Evolutionary conservation across 2,888 invertebrate genomes (phyloP).

Genomic region (Clitarchus hookeri): DNA sequence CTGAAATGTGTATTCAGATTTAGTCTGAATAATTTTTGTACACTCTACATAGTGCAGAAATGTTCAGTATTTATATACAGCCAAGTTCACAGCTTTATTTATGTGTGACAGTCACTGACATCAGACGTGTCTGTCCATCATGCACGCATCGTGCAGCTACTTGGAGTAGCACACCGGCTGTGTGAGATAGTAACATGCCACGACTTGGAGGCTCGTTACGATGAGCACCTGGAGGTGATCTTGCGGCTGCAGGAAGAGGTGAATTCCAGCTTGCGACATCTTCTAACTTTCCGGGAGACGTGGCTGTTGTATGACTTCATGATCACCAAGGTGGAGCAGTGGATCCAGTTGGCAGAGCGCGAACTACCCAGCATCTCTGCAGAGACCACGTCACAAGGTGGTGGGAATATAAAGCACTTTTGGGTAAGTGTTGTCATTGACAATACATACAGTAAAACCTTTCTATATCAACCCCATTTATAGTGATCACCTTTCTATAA

Average conservation of each 20-base stretch:
- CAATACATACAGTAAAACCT: slow-evolving; percentile 11
- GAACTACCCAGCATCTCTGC: slow-evolving; percentile 68
- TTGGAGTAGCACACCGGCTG: slow-evolving; percentile 72
- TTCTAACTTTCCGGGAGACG: slow-evolving; percentile 76
- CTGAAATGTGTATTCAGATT: too few species aligned
- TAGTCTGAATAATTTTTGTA: too few species aligned
- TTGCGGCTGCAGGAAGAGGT: slow-evolving; percentile 76
- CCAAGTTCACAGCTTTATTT: not conserved
- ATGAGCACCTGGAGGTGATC: slow-evolving; percentile 72
- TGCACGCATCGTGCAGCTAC: slow-evolving; percentile 73
- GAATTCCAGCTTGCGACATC: slow-evolving; percentile 69
- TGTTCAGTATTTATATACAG: too few species aligned
- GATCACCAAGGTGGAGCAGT: slow-evolving; percentile 73
- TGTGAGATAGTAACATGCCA: slow-evolving; percentile 76
- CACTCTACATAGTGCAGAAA: too few species aligned
- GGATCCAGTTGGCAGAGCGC: slow-evolving; percentile 75
- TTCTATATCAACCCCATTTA: too few species aligned
- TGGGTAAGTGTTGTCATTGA: slow-evolving; percentile 61
- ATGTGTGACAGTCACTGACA: slow-evolving; percentile 65
- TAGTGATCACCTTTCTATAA: too few species aligned
- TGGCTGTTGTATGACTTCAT: slow-evolving; percentile 77
- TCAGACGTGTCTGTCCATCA: slow-evolving; percentile 81
- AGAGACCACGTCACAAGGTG: slow-evolving; percentile 64
- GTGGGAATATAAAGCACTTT: slow-evolving; percentile 78
- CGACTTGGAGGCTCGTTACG: slow-evolving; percentile 74